phyloP scores from a whole-genome alignment of 2,113 vertebrate genomes.

The Cephalopterus ornatus region DNA sequence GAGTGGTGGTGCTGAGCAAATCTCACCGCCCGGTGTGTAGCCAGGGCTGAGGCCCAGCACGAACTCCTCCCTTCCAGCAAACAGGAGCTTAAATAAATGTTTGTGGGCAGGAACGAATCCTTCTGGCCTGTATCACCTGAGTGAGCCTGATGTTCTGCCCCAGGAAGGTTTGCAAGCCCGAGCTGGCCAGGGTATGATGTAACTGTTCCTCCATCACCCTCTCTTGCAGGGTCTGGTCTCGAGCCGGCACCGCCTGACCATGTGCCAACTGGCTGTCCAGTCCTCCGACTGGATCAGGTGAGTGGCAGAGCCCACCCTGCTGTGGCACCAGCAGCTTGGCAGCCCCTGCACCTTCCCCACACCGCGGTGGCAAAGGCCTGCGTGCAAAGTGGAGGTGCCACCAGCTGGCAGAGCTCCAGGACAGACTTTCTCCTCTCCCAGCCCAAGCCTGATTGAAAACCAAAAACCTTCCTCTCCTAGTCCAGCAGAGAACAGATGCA shows the following conservation, averaged over 20 bases:
- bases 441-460: neutral
- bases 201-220: neutral
- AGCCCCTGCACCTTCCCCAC: neutral
- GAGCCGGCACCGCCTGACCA: constrained; percentile 93
- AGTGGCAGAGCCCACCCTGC: neutral
- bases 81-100: neutral
- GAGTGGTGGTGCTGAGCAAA: neutral
- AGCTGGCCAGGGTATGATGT: neutral
- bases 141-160: neutral
- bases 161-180: neutral
- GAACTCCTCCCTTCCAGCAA: neutral
- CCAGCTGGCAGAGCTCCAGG: neutral
- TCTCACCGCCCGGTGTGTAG: accelerated
- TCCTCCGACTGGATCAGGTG: constrained; percentile 98
- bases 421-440: neutral
- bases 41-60: neutral
- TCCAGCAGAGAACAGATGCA: neutral
- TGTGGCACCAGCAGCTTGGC: neutral
- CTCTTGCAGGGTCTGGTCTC: constrained; percentile 87
- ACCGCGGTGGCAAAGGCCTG: accelerated
- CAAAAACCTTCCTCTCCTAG: neutral
- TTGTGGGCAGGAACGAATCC: neutral
- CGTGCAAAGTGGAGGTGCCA: neutral
- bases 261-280: constrained; percentile 97
- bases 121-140: neutral